Conservation (phyloP, 2,888 invertebrate species). For the Beris chalybata region DNA sequence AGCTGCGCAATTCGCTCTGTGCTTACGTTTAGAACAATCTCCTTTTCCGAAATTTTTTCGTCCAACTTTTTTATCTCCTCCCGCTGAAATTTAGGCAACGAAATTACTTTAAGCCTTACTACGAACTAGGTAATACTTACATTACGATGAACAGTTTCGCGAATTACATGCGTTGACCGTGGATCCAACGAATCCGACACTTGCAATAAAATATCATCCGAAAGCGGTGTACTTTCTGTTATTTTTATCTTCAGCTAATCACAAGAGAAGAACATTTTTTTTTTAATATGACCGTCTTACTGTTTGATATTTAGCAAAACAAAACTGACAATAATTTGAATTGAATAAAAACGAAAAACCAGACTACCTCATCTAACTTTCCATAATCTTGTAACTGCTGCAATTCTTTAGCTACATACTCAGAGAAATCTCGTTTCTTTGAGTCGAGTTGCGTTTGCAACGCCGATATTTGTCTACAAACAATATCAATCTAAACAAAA, state of each 20-base stretch:
- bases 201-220: conserved; percentile 66
- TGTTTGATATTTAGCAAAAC: not conserved
- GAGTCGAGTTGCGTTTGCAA: conserved; percentile 60
- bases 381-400: conserved; percentile 60
- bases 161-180: conserved; percentile 65
- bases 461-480: conserved; percentile 64
- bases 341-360: conserved; percentile 40
- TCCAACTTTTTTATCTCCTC: conserved; percentile 72
- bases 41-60: conserved; percentile 62
- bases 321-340: not conserved
- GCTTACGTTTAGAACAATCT: conserved; percentile 62
- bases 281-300: not conserved
- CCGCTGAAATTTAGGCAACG: conserved; percentile 58
- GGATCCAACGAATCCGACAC: conserved; percentile 68
- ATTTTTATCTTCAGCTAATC: conserved; percentile 60
- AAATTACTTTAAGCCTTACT: conserved; percentile 5
- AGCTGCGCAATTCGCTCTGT: conserved; percentile 69
- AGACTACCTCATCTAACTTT: conserved; percentile 59
- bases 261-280: conserved; percentile 23
- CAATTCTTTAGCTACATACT: conserved; percentile 59
- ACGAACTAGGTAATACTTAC: conserved; percentile 58
- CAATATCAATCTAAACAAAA: conserved; percentile 66
- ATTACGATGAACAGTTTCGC: conserved; percentile 71
- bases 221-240: conserved; percentile 58
- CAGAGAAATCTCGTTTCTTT: conserved; percentile 60